Evolutionary conservation across 2,888 invertebrate species (phyloP).

Genomic region (Empis livida): DNA sequence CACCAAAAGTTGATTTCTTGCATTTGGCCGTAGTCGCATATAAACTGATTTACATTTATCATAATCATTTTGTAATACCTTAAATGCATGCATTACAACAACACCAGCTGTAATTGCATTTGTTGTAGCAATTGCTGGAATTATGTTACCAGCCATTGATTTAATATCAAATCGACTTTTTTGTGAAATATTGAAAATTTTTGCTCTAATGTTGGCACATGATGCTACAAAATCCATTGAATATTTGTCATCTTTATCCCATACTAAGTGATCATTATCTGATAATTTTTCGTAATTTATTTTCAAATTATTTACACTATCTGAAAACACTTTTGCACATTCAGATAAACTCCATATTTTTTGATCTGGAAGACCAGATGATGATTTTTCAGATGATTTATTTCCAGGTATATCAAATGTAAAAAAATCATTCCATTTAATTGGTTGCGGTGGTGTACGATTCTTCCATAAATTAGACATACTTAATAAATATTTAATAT

Average conservation of each 20-base stretch:
- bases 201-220: slow-evolving; percentile 83
- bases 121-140: slow-evolving; percentile 97
- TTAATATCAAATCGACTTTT: slow-evolving; percentile 91
- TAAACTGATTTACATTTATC: slow-evolving; percentile 65
- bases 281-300: slow-evolving; percentile 40
- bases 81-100: slow-evolving; percentile 80
- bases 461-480: slow-evolving; percentile 96
- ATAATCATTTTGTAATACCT: slow-evolving; percentile 53
- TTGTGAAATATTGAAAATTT: slow-evolving; percentile 75
- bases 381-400: slow-evolving; percentile 32
- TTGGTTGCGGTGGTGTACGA: slow-evolving; percentile 69
- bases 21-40: slow-evolving; percentile 57
- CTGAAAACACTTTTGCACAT: slow-evolving; percentile 57
- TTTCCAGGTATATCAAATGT: slow-evolving; percentile 23
- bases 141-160: slow-evolving; percentile 99
- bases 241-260: slow-evolving; percentile 94
- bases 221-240: slow-evolving; percentile 95
- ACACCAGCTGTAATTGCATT: slow-evolving; percentile 96
- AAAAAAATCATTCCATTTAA: slow-evolving; percentile 55
- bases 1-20: slow-evolving; percentile 57
- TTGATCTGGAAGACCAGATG: slow-evolving; percentile 53
- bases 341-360: slow-evolving; percentile 66
- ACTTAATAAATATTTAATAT: slow-evolving; percentile 83
- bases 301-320: slow-evolving; percentile 52
- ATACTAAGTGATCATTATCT: slow-evolving; percentile 60